Conservation (phyloP, 2,797 vertebrate species). For the Merluccius polli region DNA sequence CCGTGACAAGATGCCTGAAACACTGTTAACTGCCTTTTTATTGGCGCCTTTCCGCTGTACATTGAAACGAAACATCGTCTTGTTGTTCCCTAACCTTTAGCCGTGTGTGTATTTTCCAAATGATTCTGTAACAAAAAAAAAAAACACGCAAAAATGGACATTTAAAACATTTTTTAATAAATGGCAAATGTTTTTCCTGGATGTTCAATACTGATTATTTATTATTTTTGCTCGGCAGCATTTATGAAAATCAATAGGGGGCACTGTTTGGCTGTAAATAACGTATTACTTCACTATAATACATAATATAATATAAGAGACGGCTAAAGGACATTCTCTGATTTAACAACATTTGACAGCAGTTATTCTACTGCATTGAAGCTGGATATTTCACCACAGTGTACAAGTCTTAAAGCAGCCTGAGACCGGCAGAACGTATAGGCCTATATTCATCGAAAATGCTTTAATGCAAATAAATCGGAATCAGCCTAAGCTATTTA, state of each 20-base stretch:
- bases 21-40: not conserved
- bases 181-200: not conserved
- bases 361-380: not conserved
- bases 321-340: not conserved
- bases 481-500: too few species aligned
- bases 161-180: not conserved
- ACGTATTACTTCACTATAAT: not conserved
- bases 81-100: not conserved
- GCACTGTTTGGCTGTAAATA: slow-evolving; percentile 55
- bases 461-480: slow-evolving; percentile 11
- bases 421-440: not conserved
- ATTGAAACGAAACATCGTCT: not conserved
- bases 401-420: not conserved
- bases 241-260: slow-evolving; percentile 45
- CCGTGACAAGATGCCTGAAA: not conserved
- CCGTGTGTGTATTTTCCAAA: not conserved
- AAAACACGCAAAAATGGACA: not conserved
- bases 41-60: not conserved
- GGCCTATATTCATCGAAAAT: too few species aligned
- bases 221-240: not conserved
- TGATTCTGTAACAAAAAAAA: not conserved
- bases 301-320: too few species aligned
- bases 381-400: not conserved
- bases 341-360: slow-evolving; percentile 1
- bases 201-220: not conserved